Conservation (phyloP, 2,888 invertebrate species). For the Mystacides longicornis region DNA sequence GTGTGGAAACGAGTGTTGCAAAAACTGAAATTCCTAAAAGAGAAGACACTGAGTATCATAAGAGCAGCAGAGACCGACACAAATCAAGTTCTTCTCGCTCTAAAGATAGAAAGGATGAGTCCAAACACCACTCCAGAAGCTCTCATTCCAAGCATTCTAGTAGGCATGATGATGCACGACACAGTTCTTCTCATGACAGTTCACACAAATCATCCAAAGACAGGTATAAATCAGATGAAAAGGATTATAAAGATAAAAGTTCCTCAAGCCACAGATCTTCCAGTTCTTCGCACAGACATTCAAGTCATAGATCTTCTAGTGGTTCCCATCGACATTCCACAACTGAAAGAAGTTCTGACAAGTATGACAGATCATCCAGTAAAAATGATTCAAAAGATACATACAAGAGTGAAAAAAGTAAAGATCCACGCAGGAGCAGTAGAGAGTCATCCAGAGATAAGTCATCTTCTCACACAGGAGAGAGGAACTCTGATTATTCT, state of each 20-base stretch:
- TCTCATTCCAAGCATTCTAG: slow-evolving; percentile 20
- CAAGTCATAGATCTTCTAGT: slow-evolving; percentile 19
- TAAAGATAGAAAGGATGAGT: slow-evolving; percentile 32
- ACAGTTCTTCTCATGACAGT: slow-evolving; percentile 22
- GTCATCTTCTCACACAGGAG: slow-evolving; percentile 6
- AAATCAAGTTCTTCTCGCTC: slow-evolving; percentile 30
- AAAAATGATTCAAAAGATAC: slow-evolving; percentile 37
- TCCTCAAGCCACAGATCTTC: slow-evolving; percentile 32
- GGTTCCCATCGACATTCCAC: slow-evolving; percentile 37
- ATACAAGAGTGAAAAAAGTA: slow-evolving; percentile 33
- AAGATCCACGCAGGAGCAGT: slow-evolving; percentile 25
- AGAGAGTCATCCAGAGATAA: slow-evolving; percentile 9
- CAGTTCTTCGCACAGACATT: slow-evolving; percentile 24
- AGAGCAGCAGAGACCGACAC: slow-evolving; percentile 35
- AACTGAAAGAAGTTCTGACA: slow-evolving; percentile 36
- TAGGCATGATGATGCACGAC: slow-evolving; percentile 20
- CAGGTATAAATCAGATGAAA: slow-evolving; percentile 27
- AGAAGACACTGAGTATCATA: slow-evolving; percentile 18
- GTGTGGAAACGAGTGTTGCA: slow-evolving; percentile 4
- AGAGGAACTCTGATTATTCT: slow-evolving; percentile 13
- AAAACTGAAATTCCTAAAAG: neutral
- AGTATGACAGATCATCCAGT: slow-evolving; percentile 28
- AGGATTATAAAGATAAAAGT: slow-evolving; percentile 35
- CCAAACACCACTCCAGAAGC: slow-evolving; percentile 38
- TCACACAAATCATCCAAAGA: slow-evolving; percentile 13